Evolutionary conservation across 1,140 invertebrate genomes (phyloP), one percentile per base, ranked within the genome.

Genomic region (Drosophila sechellia): DNA sequence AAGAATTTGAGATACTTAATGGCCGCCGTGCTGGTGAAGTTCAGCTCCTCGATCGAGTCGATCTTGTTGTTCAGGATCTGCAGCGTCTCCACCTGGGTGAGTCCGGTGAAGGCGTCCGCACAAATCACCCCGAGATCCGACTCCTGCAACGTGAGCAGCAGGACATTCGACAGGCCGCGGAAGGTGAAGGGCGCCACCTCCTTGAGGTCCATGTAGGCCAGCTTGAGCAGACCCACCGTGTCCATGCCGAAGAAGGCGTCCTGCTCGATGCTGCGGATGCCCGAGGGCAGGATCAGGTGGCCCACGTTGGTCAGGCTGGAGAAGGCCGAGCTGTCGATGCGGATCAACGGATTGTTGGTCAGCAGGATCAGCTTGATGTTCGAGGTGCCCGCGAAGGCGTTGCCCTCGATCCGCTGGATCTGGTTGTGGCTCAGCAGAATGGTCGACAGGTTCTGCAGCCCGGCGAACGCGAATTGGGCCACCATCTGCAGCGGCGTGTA

Each of bases 21-120:
- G 39, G 94, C 94, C 64, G 95, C 96, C 31, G 95, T 95, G 13
- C 93, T 93, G 1, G 93, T 94, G 20, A 97, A 92, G 57, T 95
- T 94, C 0, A 97, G 91, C 74, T 95, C 95, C 79, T 96, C 95
- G 15, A 97, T 95, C 0, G 94, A 94, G 72, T 97, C 96, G 52
- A 97, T 96, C 90, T 97, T 97, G 89, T 97, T 97, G 85, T 97
- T 97, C 5, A 96, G 91, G 54, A 97, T 94, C 79, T 96, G 96
- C 3, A 97, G 89, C 39, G 93, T 94, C 12, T 95, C 94, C 3
- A 97, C 95, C 68, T 94, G 94, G 5, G 93, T 93, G 4, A 97
- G 92, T 0, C 95, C 96, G 11, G 95, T 94, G 77, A 97, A 97
- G 0, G 95, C 95, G 34, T 95, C 94, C 0, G 94, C 93, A 35